Base-by-base conservation (phyloP, 2,113 vertebrate species). In the Merops nubicus region DNA sequence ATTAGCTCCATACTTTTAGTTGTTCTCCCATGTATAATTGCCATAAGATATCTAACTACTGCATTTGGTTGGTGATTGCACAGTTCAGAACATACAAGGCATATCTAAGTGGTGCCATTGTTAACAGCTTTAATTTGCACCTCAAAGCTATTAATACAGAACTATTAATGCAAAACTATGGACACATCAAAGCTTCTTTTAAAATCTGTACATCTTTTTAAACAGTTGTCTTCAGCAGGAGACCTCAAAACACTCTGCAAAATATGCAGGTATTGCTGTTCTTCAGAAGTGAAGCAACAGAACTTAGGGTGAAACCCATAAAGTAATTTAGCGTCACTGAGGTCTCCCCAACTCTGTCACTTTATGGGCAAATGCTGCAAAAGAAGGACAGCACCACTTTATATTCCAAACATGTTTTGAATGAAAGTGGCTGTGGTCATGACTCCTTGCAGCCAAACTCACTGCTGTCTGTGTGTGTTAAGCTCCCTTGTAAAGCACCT, bases 81-180 rank as follows among this genome's bases (percentile, higher is more conserved):
- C 18, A 86, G 83, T 69, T 70, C 80, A 60, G 60, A 84, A 86
- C 26, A 82, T 8, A 93, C 43, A 93, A 81, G 54, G 43, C 43
- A 56, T 42, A 50, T 67, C 40, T 96, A 96, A 96, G 84, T 89
- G 76, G 29, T 91, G 48, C n/a, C 86, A 96, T 87, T 95, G 96
- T 63, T 74, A 92, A 86, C 47, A 95, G 26, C 31, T 68, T 72
- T 88, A 93, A 89, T 92, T 95, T 75, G 68, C 88, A 95, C 50
- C 42, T 84, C 62, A 85, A 91, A 94, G 76, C 53, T 72, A 43
- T 64, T 89, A 93, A 91, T 50, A 73, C 26, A 67, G 50, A 92
- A 65, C 36, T 86, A 80, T 76, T 79, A 96, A 83, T 84, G 33
- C 23, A 84, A 91, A 92, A 75, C 43, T 69, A 40, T 22, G 26